Base-by-base conservation (phyloP, 2,888 invertebrate genomes). In the Eremobia ochroleuca region DNA sequence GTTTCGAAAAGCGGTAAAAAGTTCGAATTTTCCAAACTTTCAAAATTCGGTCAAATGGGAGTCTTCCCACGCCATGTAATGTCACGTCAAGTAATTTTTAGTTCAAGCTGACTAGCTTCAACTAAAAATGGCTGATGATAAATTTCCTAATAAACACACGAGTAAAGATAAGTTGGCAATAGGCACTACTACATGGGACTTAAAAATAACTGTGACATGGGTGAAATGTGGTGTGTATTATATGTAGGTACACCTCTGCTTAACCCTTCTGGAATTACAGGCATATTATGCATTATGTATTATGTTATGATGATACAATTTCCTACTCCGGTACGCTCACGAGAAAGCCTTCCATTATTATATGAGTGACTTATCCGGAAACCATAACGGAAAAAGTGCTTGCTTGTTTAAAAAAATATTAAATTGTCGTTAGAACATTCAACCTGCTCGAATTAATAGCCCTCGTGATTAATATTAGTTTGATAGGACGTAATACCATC, bases 401-500 rank as follows among this genome's bases (percentile, higher is more conserved):
- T 25, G 21, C 25, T 58, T 61, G 46, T 77, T 65, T 37, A 4
- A 49, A 58, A 74, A 55, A 40, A 55, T 62, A 85, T 85, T 76
- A 85, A 77, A 65, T 76, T 66, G 67, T 62, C 77, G 76, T 83
- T 83, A 83, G 77, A 77, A 58, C 55, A 77, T 80, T 70, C 25
- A 21, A 25, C 15, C 37, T 37, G 55, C 34, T 43, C 46, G 55
- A 49, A 66, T 68, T 70, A 58, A 49, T 61, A 52, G 61, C 34
- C 34, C 8, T 58, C n/a, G 64, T 83, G 75, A 79, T 73, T 69
- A 46, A 76, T 76, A 55, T 71, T 58, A 46, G 34, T 80, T 72
- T 72, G 61, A 69, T 74, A 69, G 13, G 34, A 59, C 37, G 64
- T 70, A 75, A 72, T 81, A 64, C 15, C n/a, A n/a, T 31, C 28